A percentile compares a stretch with the other conserved stretches of the same genome.
These are phyloP conservation scores for Urocyon cinereoargenteus DNA, from an alignment of 2,797 vertebrate genomes.

Conservation along the genomic window DNA sequence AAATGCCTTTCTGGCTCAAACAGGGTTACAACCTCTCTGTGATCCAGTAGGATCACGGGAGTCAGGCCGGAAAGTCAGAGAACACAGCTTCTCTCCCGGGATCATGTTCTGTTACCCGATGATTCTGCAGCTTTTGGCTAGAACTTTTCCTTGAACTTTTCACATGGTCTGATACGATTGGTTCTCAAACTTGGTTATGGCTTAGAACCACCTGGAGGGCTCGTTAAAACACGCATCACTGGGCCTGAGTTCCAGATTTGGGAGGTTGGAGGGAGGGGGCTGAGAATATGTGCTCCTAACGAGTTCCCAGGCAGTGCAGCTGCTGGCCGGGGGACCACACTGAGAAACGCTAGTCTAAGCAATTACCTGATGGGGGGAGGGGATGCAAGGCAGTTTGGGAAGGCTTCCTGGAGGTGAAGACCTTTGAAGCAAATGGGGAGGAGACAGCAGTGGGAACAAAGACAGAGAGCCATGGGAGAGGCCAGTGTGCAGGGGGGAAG, in stretches of 20 bases:
- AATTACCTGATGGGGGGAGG: no score
- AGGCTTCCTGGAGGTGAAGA: not conserved
- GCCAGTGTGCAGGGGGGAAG: not conserved
- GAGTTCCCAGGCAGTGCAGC: no score
- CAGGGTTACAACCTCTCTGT: no score
- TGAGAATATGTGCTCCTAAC: not conserved
- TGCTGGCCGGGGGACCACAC: not conserved
- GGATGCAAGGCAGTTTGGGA: not conserved
- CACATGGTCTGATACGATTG: not conserved
- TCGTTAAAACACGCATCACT: not conserved
- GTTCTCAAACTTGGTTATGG: not conserved
- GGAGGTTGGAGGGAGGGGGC: not conserved
- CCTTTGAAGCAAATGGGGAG: not conserved
- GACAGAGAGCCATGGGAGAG: not conserved
- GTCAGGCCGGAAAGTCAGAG: not conserved
- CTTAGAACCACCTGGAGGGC: not conserved
- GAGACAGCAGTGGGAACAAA: not conserved
- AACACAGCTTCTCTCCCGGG: not conserved
- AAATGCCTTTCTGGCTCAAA: not conserved
- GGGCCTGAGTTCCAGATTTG: not conserved
- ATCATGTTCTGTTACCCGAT: not conserved
- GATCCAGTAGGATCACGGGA: not conserved
- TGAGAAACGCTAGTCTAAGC: not conserved
- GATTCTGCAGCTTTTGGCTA: not conserved
- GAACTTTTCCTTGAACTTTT: not conserved